Base-by-base conservation (phyloP, 2,888 invertebrate species). In the Zygogramma bicolorata region DNA sequence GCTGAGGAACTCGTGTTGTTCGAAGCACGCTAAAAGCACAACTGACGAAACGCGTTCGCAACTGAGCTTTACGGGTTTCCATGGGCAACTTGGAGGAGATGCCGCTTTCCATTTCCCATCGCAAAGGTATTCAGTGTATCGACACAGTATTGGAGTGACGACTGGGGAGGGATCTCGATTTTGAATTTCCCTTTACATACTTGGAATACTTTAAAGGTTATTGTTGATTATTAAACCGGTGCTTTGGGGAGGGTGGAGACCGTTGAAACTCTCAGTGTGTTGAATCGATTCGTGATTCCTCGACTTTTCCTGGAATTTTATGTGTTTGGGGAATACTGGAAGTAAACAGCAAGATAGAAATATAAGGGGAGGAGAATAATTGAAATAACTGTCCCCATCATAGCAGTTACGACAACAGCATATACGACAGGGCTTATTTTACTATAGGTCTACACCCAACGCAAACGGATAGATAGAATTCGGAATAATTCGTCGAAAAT, bases 21-120 rank as follows among this genome's bases (percentile, higher is more conserved):
- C 78, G 74, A 77, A 74, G 74, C 80, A 78, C 80, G 77, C 81
- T 79, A 82, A 82, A 82, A 83, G 81, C 82, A 83, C 84, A 81
- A 84, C 84, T 84, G 82, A 79, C 69, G 81, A 82, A 83, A 78
- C 80, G 79, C 79, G 78, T 80, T 78, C 76, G 77, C 79, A 78
- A 75, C 73, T 15, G 77, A 76, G 75, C 73, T 53, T 27, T 27
- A 53, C 53, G 25, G 53, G 53, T 53, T 53, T 53, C 53, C 53
- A 53, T 25, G 53, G 27, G 53, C 53, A 53, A 53, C 53, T 22
- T 53, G n/a, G 27, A 27, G 6, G n/a, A n/a, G 27, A 53, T 53
- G 53, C 25, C 27, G 53, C 13, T 53, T 27, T 53, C 5, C 53
- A 27, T 27, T 53, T 53, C 27, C 53, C 53, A 27, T 53, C 25